Conservation (phyloP, 2,797 vertebrate genomes). For the Gallinago stenura region DNA sequence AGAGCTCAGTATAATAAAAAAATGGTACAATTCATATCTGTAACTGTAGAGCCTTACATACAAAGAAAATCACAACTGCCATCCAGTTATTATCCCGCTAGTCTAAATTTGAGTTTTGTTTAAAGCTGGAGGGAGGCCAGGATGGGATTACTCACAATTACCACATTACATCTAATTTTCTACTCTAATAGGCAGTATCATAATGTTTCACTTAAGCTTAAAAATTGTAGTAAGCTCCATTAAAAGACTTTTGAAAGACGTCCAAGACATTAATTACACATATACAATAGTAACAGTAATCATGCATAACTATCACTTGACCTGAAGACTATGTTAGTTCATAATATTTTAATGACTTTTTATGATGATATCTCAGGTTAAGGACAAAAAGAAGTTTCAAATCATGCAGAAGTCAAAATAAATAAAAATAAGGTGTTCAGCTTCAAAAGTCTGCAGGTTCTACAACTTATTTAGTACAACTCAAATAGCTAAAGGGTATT, state of each 20-base stretch:
- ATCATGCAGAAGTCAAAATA: not conserved
- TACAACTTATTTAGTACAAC: not conserved
- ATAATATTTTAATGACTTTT: not conserved
- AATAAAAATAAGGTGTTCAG: not conserved
- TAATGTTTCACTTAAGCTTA: not conserved
- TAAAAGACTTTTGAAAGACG: not conserved
- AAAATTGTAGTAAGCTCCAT: not conserved
- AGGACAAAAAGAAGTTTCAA: not conserved
- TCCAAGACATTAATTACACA: slow-evolving; percentile 15
- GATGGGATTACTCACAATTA: not conserved
- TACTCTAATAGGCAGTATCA: not conserved
- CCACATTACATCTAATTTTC: not conserved
- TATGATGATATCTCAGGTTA: not conserved
- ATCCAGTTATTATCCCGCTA: not conserved
- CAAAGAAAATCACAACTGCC: not conserved
- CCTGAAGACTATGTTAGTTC: not conserved
- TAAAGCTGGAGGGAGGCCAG: not conserved
- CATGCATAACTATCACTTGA: not conserved
- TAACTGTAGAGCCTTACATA: slow-evolving; percentile 28
- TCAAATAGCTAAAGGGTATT: not conserved
- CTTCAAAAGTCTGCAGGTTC: not conserved
- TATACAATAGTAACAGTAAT: not conserved
- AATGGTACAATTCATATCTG: slow-evolving; percentile 1
- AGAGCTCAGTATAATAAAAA: slow-evolving; percentile 23
- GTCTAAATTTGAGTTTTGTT: not conserved